Evolutionary conservation across 2,888 invertebrate genomes (phyloP).

Genomic region (Gymnosoma rotundatum): DNA sequence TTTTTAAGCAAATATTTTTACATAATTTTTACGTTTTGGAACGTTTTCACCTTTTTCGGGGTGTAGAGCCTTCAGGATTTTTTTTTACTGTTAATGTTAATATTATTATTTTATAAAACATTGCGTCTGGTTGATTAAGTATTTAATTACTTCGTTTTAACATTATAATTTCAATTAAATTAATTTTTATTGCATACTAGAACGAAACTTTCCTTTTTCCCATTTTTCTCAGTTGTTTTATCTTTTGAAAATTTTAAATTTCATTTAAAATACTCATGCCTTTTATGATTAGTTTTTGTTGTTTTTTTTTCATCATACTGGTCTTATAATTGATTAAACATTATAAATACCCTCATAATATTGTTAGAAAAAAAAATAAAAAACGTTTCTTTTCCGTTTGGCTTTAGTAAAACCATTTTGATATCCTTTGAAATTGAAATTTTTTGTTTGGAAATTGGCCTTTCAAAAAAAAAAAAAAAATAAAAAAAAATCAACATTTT

Average conservation of each 20-base stretch:
- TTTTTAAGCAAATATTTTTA: no score
- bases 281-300: constrained; percentile 26
- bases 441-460: constrained; percentile 38
- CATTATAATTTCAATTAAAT: background rate
- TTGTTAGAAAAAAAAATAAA: constrained; percentile 17
- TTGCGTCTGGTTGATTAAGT: background rate
- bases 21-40: no score
- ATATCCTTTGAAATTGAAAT: constrained; percentile 48
- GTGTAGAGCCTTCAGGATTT: no score
- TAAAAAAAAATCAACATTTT: background rate
- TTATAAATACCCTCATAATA: constrained; percentile 58
- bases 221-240: background rate
- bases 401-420: constrained; percentile 26
- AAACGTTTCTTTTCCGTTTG: constrained; percentile 1
- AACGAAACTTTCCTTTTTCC: background rate
- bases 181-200: background rate
- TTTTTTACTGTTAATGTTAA: no score
- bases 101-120: no score
- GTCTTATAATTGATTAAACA: constrained; percentile 64
- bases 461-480: background rate
- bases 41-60: no score
- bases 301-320: constrained; percentile 6
- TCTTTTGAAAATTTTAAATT: constrained; percentile 25
- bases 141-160: background rate
- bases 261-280: constrained; percentile 37